Base-by-base conservation (phyloP, 2,888 invertebrate species). In the Eilema sororculum region DNA sequence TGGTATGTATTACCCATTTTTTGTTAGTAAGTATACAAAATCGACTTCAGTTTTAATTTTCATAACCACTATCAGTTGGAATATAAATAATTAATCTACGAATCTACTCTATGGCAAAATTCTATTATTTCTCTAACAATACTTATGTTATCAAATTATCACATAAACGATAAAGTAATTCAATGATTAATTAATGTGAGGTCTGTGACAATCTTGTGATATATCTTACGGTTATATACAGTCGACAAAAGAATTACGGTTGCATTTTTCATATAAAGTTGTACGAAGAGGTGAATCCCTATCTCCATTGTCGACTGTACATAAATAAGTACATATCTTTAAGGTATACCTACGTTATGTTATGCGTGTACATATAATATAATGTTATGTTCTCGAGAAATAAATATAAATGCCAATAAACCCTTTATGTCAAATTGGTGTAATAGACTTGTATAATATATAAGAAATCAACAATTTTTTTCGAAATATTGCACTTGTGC, bases 91-190 rank as follows among this genome's bases (percentile, higher is more conserved):
- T 28, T 9, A 52, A 46, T 46, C 20, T 52, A 3, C 20, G 25
- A 8, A 37, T 46, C 22, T 46, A 59, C 25, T 22, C 12, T 60
- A 60, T 33, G 63, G 63, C 59, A 66, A 65, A 67, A 60, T 67
- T 60, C 60, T 58, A 62, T 70, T 73, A 67, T 65, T 69, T 68
- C 60, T 59, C 66, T 56, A 28, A 64, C 24, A 62, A 16, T 4
- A 0, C 37, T 41, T 41, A 0, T 16, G 16, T 16, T 13, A 24
- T 62, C 37, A 2, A 67, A 10, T n/a, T 65, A 0, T 0, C 4
- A 12, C n/a, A 24, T 4, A 58, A 20, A 25, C 20, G 0, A 3
- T 16, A 3, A 41, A 41, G 41, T 41, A 13, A 16, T 16, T 41
- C 3, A 16, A 41, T 41, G 4, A 41, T 13, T 41, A 16, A 41